A percentile compares a stretch with the other conserved stretches of the same genome.
These are phyloP conservation scores for Hecatera dysodea DNA, from an alignment of 2,888 invertebrate species.

Conservation along the genomic window DNA sequence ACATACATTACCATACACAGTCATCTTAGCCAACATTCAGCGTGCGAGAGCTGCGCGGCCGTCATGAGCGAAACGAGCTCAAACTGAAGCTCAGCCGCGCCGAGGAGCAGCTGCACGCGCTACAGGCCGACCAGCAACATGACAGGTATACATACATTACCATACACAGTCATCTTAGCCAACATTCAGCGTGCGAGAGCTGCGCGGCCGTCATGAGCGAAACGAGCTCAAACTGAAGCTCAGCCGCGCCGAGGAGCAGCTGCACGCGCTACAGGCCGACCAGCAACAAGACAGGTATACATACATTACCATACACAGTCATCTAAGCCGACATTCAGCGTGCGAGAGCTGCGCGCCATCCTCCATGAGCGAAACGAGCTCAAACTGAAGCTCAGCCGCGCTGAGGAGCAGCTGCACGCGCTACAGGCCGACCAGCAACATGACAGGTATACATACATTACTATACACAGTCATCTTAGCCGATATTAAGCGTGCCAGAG, in stretches of 20 bases:
- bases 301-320: too few relatives aligned
- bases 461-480: conserved; percentile 42
- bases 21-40: too few relatives aligned
- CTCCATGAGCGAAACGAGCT: conserved; percentile 98
- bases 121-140: conserved; percentile 89
- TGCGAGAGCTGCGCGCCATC: conserved; percentile 96
- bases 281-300: conserved; percentile 85
- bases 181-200: conserved; percentile 84
- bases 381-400: conserved; percentile 96
- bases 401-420: conserved; percentile 97
- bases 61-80: conserved; percentile 98
- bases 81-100: conserved; percentile 97
- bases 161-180: conserved; percentile 60
- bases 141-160: conserved; percentile 77
- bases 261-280: conserved; percentile 93
- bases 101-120: conserved; percentile 97
- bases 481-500: conserved; percentile 85
- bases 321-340: conserved; percentile 80
- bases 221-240: too few relatives aligned
- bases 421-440: conserved; percentile 90
- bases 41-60: conserved; percentile 95
- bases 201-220: too few relatives aligned
- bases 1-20: too few relatives aligned
- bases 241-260: conserved; percentile 97
- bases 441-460: conserved; percentile 77